Conservation (phyloP, 2,113 vertebrate genomes). For the Indicator maculatus region DNA sequence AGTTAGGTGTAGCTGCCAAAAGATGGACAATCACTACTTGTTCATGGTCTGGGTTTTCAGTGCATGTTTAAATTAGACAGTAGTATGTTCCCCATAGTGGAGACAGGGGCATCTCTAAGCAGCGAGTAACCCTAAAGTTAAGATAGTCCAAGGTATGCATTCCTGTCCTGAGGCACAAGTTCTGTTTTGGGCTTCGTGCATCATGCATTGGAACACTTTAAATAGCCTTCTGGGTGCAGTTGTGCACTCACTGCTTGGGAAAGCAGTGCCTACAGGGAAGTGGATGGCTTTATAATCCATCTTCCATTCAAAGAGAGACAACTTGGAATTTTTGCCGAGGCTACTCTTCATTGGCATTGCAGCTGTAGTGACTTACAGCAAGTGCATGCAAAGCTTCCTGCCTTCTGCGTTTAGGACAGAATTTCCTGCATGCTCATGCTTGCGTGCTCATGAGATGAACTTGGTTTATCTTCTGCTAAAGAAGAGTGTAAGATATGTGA, state of each 20-base stretch:
- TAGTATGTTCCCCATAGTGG: too few relatives aligned
- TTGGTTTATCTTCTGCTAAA: not conserved
- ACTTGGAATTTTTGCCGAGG: not conserved
- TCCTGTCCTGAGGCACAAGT: not conserved
- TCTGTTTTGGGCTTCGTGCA: not conserved
- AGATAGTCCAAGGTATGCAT: not conserved
- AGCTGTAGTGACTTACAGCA: not conserved
- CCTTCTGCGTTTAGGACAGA: not conserved
- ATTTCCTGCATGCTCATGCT: not conserved
- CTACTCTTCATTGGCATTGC: not conserved
- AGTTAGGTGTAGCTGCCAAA: not conserved
- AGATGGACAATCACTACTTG: too few relatives aligned
- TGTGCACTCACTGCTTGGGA: not conserved
- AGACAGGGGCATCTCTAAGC: not conserved
- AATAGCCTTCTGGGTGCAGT: not conserved
- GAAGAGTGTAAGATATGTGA: not conserved
- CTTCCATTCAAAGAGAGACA: not conserved
- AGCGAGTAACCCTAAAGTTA: not conserved
- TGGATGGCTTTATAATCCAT: not conserved
- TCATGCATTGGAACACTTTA: not conserved
- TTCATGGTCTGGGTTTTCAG: not conserved
- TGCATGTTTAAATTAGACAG: not conserved
- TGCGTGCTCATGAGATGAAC: not conserved
- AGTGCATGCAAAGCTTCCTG: not conserved
- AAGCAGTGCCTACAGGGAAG: not conserved